Evolutionary conservation across 2,113 vertebrate genomes (phyloP).

Genomic region (Catharus bicknelli): DNA sequence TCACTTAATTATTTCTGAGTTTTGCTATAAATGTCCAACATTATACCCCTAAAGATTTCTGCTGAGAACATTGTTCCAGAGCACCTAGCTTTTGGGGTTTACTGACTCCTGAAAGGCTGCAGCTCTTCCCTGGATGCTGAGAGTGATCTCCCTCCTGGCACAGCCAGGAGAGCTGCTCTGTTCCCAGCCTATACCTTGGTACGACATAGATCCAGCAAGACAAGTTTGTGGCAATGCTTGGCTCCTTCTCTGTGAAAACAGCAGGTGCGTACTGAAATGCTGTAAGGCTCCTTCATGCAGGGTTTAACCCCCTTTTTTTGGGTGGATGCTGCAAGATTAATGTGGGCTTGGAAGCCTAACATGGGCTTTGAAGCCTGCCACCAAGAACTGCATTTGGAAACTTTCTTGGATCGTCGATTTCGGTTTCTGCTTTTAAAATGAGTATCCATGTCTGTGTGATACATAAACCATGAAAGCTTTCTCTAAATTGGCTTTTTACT

Average conservation of each 20-base stretch:
- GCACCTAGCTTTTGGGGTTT: not conserved
- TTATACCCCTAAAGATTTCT: not conserved
- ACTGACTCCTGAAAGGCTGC: not conserved
- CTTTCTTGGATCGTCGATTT: not conserved
- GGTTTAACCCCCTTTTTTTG: not conserved
- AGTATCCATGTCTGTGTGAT: not conserved
- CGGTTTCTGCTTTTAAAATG: not conserved
- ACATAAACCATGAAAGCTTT: not conserved
- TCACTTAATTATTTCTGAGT: not conserved
- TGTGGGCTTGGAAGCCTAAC: not conserved
- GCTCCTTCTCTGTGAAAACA: not conserved
- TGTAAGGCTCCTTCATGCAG: not conserved
- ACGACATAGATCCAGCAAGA: not conserved
- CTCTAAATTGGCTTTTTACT: not conserved
- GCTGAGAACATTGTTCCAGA: not conserved
- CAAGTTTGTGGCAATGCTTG: not conserved
- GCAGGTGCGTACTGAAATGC: not conserved
- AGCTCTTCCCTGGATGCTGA: not conserved
- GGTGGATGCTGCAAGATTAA: not conserved
- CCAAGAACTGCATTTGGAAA: not conserved
- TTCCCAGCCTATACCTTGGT: not conserved
- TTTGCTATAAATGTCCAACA: not conserved
- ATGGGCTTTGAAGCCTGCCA: not conserved
- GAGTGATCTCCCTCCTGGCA: not conserved
- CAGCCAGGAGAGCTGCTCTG: accelerated